These are phyloP conservation scores for Typhlichthys eigenmanni DNA, from an alignment of 2,797 vertebrate species.

Conservation along the genomic window DNA sequence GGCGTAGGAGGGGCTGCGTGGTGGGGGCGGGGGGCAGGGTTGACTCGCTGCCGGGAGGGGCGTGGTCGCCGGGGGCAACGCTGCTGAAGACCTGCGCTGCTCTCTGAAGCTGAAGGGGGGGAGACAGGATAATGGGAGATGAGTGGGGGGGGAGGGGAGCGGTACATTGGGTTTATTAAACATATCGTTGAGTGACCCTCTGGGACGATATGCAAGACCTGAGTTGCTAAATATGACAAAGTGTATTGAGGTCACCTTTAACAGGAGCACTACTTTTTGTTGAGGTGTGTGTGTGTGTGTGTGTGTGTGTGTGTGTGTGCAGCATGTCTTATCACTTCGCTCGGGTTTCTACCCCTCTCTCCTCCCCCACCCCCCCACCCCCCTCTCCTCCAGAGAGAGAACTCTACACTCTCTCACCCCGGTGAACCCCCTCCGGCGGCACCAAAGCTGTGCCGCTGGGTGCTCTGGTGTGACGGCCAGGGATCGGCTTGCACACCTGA, in stretches of 20 bases:
- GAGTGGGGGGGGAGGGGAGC: no score
- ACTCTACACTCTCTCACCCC: conserved; percentile 19
- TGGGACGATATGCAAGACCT: no score
- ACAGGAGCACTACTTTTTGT: no score
- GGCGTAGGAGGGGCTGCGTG: conserved; percentile 53
- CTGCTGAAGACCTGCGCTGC: conserved; percentile 38
- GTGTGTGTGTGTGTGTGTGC: conserved; percentile 1
- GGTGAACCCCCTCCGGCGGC: conserved; percentile 23
- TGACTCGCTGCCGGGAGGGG: conserved; percentile 30
- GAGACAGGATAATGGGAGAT: no score
- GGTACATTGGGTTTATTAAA: neutral
- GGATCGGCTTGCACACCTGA: conserved; percentile 60
- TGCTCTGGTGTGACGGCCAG: conserved; percentile 22
- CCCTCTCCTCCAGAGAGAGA: neutral
- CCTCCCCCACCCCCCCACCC: conserved; percentile 16
- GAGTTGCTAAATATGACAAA: neutral
- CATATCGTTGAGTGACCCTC: neutral
- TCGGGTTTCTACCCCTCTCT: conserved; percentile 59
- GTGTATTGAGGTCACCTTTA: neutral
- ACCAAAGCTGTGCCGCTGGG: conserved; percentile 6
- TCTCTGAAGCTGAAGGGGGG: no score
- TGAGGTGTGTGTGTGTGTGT: conserved; percentile 4
- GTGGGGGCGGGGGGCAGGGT: conserved; percentile 20
- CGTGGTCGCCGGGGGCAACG: conserved; percentile 17
- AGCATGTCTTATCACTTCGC: conserved; percentile 14